Base-by-base conservation (phyloP, 2,888 invertebrate species). In the Scaptodrosophila latifasciaeformis region DNA sequence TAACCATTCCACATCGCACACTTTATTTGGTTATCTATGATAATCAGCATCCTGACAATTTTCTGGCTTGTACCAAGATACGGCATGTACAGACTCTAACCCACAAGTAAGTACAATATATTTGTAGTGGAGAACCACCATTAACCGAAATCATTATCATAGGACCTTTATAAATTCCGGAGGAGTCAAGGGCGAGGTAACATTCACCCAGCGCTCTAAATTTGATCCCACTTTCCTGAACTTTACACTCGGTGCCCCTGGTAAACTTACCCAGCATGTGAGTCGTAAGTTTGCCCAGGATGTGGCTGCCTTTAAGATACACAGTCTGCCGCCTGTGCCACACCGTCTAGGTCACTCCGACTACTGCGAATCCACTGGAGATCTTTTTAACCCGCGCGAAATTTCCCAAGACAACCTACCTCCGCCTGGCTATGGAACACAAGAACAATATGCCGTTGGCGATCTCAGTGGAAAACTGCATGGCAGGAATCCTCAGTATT, bases 361-460 rank as follows among this genome's bases (percentile, higher is more conserved):
- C 69, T 75, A 88, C 69, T 96, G 96, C 76, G 87, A 90, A 31
- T 91, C 91, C 0, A 92, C 93, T 0, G 94, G 93, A 6, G 88
- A 87, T 1, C 87, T 95, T 34, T 96, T 91, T 81, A 95, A 97
- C 87, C 97, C 97, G 0, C 89, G 87, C 6, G 88, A 88, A 3
- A 66, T 90, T 12, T 88, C 91, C 60, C 65, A 89, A n/a, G 87
- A 88, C 7, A 84, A 81, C 2, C 80, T 88, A 30, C 93, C 93
- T 6, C 93, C 93, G 0, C 88, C 92, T 61, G 93, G 93, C 88
- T 89, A 90, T 70, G 95, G 85, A 7, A 85, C 85, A 0, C 95
- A 95, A 83, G 96, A 97, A 85, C 93, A 94, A 84, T 97, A 96
- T 80, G 92, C 95, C 1, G 88, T 96, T 2, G 97, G 97, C 0